A percentile compares a stretch with the other conserved stretches of the same genome.
Evolutionary conservation across 2,797 vertebrate species (phyloP).

Genomic region (Syndactyla subalaris): DNA sequence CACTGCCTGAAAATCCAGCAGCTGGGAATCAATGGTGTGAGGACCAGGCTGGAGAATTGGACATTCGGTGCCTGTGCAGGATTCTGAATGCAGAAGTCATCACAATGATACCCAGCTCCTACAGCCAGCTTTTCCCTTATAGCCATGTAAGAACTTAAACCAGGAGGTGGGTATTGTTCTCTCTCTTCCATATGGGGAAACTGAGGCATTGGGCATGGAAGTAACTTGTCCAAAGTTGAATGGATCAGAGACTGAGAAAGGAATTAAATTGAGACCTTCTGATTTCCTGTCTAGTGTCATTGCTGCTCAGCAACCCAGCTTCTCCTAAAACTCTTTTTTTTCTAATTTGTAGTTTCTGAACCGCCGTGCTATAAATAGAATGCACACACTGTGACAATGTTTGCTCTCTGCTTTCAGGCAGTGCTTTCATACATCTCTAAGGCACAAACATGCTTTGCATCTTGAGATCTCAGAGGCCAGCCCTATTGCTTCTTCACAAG

Average conservation of each 20-base stretch:
- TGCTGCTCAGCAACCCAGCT: slow-evolving; percentile 53
- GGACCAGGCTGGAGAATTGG: not conserved
- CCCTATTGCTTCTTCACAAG: not conserved
- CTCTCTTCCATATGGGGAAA: not conserved
- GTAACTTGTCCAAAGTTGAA: not conserved
- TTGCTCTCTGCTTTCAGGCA: slow-evolving; percentile 32
- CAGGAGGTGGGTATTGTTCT: not conserved
- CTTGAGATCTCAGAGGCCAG: not conserved
- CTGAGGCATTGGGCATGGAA: not conserved
- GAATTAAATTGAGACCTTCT: not conserved
- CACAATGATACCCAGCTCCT: not conserved
- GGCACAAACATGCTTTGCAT: not conserved
- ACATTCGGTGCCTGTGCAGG: not conserved
- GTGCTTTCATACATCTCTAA: slow-evolving; percentile 6
- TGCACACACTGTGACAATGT: slow-evolving; percentile 32
- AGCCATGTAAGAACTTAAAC: not conserved
- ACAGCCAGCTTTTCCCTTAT: not conserved
- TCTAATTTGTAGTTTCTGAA: slow-evolving; percentile 51
- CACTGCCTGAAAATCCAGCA: not conserved
- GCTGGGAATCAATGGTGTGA: not conserved
- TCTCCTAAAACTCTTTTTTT: slow-evolving; percentile 29
- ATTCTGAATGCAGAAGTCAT: not conserved
- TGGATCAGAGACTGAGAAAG: not conserved
- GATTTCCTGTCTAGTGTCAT: not conserved
- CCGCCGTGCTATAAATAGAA: not conserved